These are phyloP conservation scores for Entomobrya proxima DNA, from an alignment of 2,888 invertebrate genomes.

Conservation along the genomic window DNA sequence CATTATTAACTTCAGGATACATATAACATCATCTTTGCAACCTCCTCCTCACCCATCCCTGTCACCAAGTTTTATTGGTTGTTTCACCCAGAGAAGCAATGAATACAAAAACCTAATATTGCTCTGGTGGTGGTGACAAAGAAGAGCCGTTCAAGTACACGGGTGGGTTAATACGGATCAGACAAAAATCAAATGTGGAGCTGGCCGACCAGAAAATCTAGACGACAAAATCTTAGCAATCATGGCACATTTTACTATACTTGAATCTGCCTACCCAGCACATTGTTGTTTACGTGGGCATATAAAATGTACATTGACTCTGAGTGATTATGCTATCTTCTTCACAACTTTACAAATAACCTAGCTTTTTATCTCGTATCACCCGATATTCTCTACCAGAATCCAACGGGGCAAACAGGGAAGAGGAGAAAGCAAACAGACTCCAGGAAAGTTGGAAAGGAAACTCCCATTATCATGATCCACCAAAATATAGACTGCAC, in stretches of 20 bases:
- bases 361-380: constrained; percentile 24
- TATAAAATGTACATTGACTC: no score
- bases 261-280: constrained; percentile 27
- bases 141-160: background rate
- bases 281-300: constrained; percentile 20
- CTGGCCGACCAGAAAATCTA: constrained; percentile 35
- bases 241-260: background rate
- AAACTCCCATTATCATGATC: background rate
- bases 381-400: background rate
- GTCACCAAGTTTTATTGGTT: background rate
- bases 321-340: constrained; percentile 6
- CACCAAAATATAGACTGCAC: background rate
- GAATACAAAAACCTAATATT: constrained; percentile 32
- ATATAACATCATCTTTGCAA: no score
- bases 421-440: background rate
- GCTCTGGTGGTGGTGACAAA: background rate
- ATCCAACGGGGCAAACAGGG: background rate
- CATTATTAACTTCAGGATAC: no score
- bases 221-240: background rate
- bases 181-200: constrained; percentile 51
- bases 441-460: background rate
- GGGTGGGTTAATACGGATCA: constrained; percentile 31
- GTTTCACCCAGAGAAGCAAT: background rate
- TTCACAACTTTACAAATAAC: background rate
- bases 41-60: no score